These are phyloP conservation scores for Microcebus griseorufus DNA, from an alignment of 2,113 vertebrate species.

Conservation along the genomic window DNA sequence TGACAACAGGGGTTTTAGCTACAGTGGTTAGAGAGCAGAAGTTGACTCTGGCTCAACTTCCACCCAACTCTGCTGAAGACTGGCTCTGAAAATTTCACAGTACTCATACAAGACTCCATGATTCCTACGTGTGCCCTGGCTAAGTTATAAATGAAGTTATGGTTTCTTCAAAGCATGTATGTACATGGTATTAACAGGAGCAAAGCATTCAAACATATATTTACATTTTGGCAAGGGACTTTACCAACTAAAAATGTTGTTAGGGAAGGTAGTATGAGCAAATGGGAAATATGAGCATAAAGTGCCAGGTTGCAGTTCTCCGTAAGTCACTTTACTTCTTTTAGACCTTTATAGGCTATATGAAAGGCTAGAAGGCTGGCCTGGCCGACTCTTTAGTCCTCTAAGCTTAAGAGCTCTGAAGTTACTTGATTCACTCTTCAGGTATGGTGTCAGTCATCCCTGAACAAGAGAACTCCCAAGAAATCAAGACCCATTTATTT, in stretches of 20 bases:
- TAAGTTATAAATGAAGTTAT: neutral
- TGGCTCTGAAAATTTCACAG: neutral
- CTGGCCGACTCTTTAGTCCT: neutral
- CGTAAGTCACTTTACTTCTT: neutral
- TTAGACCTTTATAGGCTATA: neutral
- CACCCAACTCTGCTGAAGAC: neutral
- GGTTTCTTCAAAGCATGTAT: neutral
- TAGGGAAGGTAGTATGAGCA: neutral
- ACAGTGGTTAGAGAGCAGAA: neutral
- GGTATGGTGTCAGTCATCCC: neutral
- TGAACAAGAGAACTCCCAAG: neutral
- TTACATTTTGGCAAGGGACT: neutral
- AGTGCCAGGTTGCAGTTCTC: neutral
- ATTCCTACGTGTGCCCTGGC: neutral
- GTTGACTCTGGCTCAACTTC: accelerated
- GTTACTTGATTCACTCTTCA: neutral
- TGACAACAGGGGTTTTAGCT: neutral
- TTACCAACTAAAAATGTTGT: neutral
- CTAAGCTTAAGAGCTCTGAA: neutral
- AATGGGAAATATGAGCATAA: neutral
- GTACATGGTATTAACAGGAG: neutral
- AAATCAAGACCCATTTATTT: neutral
- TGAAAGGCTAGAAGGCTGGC: neutral
- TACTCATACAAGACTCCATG: neutral
- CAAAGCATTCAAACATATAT: neutral